These are phyloP conservation scores for Typhlichthys eigenmanni DNA, from an alignment of 2,797 vertebrate genomes.

Conservation along the genomic window DNA sequence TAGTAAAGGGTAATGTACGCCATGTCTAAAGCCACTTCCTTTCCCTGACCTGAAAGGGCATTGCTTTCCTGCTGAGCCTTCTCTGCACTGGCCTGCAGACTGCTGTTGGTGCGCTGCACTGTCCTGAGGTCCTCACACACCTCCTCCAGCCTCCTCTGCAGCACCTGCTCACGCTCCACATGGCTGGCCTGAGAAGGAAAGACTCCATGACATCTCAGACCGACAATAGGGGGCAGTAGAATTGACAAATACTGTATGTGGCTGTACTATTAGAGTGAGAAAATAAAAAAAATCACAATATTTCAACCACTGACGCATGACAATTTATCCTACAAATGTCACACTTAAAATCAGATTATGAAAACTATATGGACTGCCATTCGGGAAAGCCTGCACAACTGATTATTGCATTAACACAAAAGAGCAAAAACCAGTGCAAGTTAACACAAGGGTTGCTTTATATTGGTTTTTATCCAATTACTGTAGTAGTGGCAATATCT, in stretches of 20 bases:
- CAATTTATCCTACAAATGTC: too few relatives aligned
- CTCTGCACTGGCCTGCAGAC: conserved; percentile 79
- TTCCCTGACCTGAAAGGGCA: conserved; percentile 78
- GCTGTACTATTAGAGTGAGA: background rate
- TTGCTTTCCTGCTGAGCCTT: conserved; percentile 82
- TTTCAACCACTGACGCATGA: too few relatives aligned
- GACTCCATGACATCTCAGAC: conserved; percentile 13
- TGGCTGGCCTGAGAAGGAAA: conserved; percentile 74
- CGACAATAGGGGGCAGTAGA: conserved; percentile 57
- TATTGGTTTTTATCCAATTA: too few relatives aligned
- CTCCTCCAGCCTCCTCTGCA: conserved; percentile 89
- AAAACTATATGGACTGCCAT: too few relatives aligned
- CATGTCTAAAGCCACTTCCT: background rate
- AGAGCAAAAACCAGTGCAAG: too few relatives aligned
- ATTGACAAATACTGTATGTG: background rate
- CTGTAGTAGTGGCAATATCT: too few relatives aligned
- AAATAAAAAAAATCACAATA: too few relatives aligned
- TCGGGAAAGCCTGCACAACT: too few relatives aligned
- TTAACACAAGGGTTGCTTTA: too few relatives aligned
- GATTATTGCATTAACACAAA: too few relatives aligned
- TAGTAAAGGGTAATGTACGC: background rate
- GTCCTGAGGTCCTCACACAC: conserved; percentile 86
- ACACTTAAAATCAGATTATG: too few relatives aligned
- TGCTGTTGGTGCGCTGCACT: conserved; percentile 80
- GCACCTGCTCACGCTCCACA: conserved; percentile 78